Base-by-base conservation (phyloP, 2,113 vertebrate genomes). In the Haliaeetus leucogaster region DNA sequence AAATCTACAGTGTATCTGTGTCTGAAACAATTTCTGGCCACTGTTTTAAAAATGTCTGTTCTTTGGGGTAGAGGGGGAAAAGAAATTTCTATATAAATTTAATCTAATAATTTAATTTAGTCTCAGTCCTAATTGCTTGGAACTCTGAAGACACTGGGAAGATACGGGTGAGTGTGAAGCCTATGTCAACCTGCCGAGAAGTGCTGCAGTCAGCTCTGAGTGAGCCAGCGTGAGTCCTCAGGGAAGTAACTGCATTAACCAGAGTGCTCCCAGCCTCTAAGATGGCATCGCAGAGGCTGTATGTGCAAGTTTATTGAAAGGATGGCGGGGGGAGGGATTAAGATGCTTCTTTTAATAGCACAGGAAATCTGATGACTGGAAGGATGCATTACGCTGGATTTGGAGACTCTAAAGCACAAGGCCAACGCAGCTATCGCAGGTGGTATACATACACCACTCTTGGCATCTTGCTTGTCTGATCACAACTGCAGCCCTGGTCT, bases 51-150 rank as follows among this genome's bases (percentile, higher is more conserved):
- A 5, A 52, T 1, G 32, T n/a, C 17, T 89, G 6, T 73, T 86
- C 17, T 23, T 63, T 89, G 32, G 11, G 16, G 6, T 26, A 6
- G 22, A 15, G 6, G 2, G 3, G 1, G 1, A 5, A 18, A 68
- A 78, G 2, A 67, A 77, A 61, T 72, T 72, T 78, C 5, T 13
- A 1, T 43, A 36, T 78, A 50, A 86, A 86, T 79, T 62, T 62
- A 86, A 53, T 29, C 11, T 38, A 67, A 78, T 34, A 9, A 36
- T 83, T 95, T 82, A 92, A 55, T 77, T 86, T 72, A 59, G 4
- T 84, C 50, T 66, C 68, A 50, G 23, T 34, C 22, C 7, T 91
- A 84, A 55, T 76, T 85, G 14, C 43, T 43, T 16, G 8, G 52
- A 71, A 58, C 22, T 38, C 32, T 45, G 72, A 70, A 78, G 50